Percentiles rank a stretch among this genome's conserved stretches.
phyloP scores from a whole-genome alignment of 2,888 invertebrate species.

The Anoplius nigerrimus region DNA sequence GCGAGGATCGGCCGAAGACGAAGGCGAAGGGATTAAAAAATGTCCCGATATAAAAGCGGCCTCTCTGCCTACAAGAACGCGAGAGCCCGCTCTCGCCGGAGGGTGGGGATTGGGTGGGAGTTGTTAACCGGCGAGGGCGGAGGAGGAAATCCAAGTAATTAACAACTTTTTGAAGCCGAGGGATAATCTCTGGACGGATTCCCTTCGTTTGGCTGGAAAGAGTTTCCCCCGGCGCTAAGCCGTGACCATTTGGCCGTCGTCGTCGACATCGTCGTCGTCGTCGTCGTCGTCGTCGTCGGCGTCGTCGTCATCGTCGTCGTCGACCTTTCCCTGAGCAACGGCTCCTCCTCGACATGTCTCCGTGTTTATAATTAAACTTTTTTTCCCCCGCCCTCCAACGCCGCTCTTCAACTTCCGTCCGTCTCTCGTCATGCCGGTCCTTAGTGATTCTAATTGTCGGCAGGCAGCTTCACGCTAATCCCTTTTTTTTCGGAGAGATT shows the following conservation, averaged over 20 bases:
- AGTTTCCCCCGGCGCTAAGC: constrained; percentile 72
- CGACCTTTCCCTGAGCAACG: constrained; percentile 59
- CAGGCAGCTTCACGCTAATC: constrained; percentile 35
- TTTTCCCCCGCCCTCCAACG: constrained; percentile 47
- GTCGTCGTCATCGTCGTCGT: constrained; percentile 54
- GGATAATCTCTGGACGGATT: constrained; percentile 75
- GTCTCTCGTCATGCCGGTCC: constrained; percentile 58
- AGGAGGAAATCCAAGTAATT: constrained; percentile 74
- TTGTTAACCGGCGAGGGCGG: constrained; percentile 46
- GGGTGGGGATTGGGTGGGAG: constrained; percentile 43
- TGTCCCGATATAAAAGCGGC: constrained; percentile 61
- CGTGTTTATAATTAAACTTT: constrained; percentile 74
- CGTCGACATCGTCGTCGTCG: constrained; percentile 55
- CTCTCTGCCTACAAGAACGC: constrained; percentile 51
- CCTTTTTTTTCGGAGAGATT: constrained; percentile 27
- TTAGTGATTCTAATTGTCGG: constrained; percentile 74
- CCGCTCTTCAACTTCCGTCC: constrained; percentile 37
- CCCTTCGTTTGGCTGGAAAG: constrained; percentile 75
- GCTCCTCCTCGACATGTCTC: constrained; percentile 56
- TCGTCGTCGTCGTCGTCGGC: constrained; percentile 53
- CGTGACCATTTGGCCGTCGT: constrained; percentile 74
- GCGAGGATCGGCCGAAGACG: constrained; percentile 39
- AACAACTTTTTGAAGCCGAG: constrained; percentile 75
- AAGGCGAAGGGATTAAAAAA: constrained; percentile 64
- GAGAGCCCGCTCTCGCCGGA: constrained; percentile 34